Percentiles rank a stretch among this genome's conserved stretches.
Evolutionary conservation across 2,888 invertebrate species (phyloP).

Genomic region (Cerastoderma edule): DNA sequence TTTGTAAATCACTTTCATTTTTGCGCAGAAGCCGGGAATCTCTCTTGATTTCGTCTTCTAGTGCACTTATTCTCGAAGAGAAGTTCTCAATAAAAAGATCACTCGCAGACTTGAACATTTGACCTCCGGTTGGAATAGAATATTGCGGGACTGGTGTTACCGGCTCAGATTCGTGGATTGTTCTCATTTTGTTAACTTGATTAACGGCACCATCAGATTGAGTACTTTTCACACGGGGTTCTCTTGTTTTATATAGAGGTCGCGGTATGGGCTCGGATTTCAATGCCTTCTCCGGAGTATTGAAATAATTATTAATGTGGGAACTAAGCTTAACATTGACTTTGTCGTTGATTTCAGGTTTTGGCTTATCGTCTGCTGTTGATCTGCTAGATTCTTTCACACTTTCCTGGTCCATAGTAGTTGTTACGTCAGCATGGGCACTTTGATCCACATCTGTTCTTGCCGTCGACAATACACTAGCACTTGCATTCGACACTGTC

Average conservation of each 20-base stretch:
- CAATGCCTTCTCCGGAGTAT: conserved; percentile 16
- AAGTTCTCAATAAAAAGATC: conserved; percentile 77
- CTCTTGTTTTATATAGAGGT: conserved; percentile 33
- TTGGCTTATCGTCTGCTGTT: not conserved
- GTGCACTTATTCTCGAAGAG: conserved; percentile 62
- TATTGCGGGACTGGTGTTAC: conserved; percentile 48
- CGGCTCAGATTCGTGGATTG: conserved; percentile 53
- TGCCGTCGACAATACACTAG: conserved; percentile 21
- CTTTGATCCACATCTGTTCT: conserved; percentile 37
- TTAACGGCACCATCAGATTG: conserved; percentile 55
- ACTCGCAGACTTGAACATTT: conserved; percentile 68
- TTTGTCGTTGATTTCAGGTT: not conserved
- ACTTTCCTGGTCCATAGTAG: not conserved
- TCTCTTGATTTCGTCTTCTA: conserved; percentile 71
- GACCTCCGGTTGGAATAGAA: conserved; percentile 51
- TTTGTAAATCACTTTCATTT: conserved; percentile 49
- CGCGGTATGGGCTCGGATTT: conserved; percentile 20
- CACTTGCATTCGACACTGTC: conserved; percentile 33
- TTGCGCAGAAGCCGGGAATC: conserved; percentile 62
- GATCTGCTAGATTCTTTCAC: not conserved
- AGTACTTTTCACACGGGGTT: conserved; percentile 53
- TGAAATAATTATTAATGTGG: conserved; percentile 15
- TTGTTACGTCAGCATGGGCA: conserved; percentile 10
- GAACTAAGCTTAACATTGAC: not conserved
- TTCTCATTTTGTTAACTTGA: conserved; percentile 45